Evolutionary conservation across 1,140 invertebrate genomes (phyloP).

Genomic region (Dreissena rostriformis): DNA sequence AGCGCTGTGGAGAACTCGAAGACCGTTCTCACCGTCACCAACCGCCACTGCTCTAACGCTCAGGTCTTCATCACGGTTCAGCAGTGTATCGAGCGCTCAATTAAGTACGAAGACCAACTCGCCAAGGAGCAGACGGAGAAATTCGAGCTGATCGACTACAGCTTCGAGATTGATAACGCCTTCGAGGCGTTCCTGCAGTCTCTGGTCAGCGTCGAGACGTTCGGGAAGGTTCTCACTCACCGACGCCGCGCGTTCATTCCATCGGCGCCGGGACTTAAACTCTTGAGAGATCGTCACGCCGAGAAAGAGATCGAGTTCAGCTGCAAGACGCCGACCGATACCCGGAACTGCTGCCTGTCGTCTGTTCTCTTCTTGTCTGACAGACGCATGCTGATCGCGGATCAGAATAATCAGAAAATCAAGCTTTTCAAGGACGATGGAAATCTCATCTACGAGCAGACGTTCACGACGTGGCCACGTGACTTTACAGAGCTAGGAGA

Average conservation of each 20-base stretch:
- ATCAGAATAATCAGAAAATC: conserved; percentile 57
- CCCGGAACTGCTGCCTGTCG: conserved; percentile 50
- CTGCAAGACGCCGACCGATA: conserved; percentile 50
- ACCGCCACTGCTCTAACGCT: conserved; percentile 54
- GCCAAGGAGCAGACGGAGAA: conserved; percentile 47
- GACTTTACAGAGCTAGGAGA: conserved; percentile 52
- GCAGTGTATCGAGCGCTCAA: conserved; percentile 46
- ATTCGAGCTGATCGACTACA: conserved; percentile 52
- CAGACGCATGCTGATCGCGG: conserved; percentile 34
- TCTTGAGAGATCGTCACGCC: conserved; percentile 32
- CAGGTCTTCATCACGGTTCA: conserved; percentile 56
- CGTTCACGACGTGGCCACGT: conserved; percentile 51
- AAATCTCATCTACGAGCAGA: conserved; percentile 36
- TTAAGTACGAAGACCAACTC: conserved; percentile 43
- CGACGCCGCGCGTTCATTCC: conserved; percentile 49
- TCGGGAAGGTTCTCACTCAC: conserved; percentile 49
- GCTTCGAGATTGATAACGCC: conserved; percentile 50
- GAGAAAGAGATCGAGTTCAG: conserved; percentile 51
- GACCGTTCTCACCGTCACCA: conserved; percentile 42
- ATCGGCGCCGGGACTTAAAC: conserved; percentile 46
- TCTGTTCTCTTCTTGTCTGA: conserved; percentile 48
- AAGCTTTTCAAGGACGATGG: conserved; percentile 52
- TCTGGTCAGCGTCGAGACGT: conserved; percentile 43
- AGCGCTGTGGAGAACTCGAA: conserved; percentile 52
- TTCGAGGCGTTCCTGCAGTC: conserved; percentile 53